These are phyloP conservation scores for Gobiocypris rarus DNA, from an alignment of 2,113 vertebrate species.

Conservation along the genomic window DNA sequence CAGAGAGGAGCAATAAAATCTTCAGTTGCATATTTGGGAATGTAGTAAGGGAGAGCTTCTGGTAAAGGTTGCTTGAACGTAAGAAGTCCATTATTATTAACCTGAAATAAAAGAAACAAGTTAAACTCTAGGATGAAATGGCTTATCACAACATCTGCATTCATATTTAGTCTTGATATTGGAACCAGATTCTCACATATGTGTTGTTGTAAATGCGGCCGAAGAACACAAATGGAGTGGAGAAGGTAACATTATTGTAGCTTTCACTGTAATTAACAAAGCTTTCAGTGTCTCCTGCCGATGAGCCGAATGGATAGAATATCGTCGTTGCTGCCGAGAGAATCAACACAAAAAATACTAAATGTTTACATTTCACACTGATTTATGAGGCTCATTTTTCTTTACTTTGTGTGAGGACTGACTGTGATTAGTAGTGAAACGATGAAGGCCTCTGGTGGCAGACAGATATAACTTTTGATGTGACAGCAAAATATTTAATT, in stretches of 20 bases:
- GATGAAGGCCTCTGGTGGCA: background rate
- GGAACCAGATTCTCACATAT: background rate
- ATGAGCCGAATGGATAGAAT: background rate
- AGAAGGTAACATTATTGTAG: background rate
- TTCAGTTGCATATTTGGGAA: background rate
- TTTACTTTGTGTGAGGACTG: background rate
- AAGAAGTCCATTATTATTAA: conserved; percentile 42
- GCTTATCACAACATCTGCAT: background rate
- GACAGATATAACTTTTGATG: too few species aligned
- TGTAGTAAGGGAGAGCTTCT: background rate
- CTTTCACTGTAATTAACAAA: background rate
- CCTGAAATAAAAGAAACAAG: background rate
- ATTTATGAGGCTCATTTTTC: background rate
- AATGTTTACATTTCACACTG: background rate
- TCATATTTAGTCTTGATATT: background rate
- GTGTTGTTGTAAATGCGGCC: background rate
- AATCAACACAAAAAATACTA: background rate
- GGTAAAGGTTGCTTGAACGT: background rate
- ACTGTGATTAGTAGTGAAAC: too few species aligned
- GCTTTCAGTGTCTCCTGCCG: background rate
- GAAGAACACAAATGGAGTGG: background rate
- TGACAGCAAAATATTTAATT: too few species aligned
- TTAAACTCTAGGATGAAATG: background rate
- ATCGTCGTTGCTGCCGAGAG: background rate
- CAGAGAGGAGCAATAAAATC: conserved; percentile 55